These are phyloP conservation scores for Dissostichus mawsoni DNA, from an alignment of 2,113 vertebrate genomes.

Conservation along the genomic window DNA sequence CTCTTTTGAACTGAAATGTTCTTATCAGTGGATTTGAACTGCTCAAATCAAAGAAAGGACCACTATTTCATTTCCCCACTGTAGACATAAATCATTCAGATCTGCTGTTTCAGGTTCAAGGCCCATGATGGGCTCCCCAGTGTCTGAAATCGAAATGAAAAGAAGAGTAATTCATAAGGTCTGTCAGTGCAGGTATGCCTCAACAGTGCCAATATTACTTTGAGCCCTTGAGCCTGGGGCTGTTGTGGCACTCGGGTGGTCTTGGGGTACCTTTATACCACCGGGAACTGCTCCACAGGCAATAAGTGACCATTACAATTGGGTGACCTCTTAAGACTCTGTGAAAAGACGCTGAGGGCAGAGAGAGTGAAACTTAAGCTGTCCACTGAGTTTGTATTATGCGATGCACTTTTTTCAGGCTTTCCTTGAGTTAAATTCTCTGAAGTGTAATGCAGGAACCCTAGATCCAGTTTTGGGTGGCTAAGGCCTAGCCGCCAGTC, in stretches of 20 bases:
- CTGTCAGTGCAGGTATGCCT: conserved; percentile 59
- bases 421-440: conserved; percentile 68
- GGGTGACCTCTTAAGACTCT: conserved; percentile 81
- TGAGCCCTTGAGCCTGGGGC: conserved; percentile 62
- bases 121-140: conserved; percentile 26
- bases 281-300: conserved; percentile 70
- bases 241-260: conserved; percentile 81
- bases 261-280: conserved; percentile 67
- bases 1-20: conserved; percentile 47
- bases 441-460: conserved; percentile 75
- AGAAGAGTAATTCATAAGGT: conserved; percentile 49
- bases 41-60: conserved; percentile 58
- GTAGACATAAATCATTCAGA: conserved; percentile 58
- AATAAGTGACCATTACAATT: conserved; percentile 84
- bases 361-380: conserved; percentile 73
- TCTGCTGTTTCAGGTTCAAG: conserved; percentile 61
- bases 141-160: conserved; percentile 48
- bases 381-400: conserved; percentile 52
- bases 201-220: conserved; percentile 65
- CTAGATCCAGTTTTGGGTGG: conserved; percentile 80
- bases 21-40: conserved; percentile 70
- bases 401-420: conserved; percentile 64
- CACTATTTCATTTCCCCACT: conserved; percentile 54
- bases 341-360: conserved; percentile 73
- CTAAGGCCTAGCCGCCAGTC: conserved; percentile 72